Base-by-base conservation (phyloP, 2,113 vertebrate genomes). In the Psilopogon haemacephalus region DNA sequence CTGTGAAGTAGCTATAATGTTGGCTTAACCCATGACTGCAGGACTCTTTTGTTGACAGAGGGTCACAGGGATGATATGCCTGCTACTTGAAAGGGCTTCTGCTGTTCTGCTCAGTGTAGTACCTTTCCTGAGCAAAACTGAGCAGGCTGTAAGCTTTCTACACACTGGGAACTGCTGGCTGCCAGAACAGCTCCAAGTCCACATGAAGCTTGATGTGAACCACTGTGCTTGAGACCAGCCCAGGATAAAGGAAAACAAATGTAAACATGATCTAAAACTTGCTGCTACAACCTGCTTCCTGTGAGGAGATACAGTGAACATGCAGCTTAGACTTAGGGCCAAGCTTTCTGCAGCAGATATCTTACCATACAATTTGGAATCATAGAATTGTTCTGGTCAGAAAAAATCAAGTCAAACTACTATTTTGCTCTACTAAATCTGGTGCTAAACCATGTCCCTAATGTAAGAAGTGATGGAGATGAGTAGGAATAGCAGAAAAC, bases 1-100 rank as follows among this genome's bases (percentile, higher is more conserved):
- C 46, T 20, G 33, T 50, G 26, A 76, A 74, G 59, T 77, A 93
- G 81, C 42, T 67, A 30, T 48, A 82, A 60, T 80, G 30, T 89
- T 90, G 93, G 74, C 71, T 92, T 95, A 96, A 92, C 70, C 72
- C 44, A 33, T 50, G 86, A 59, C 84, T 94, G 88, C 54, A 84
- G 90, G 70, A 90, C 84, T 84, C 44, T 8, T 88, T 76, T 88
- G 50, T 81, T 95, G 94, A 91, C 88, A 92, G 90, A 90, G 93
- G 94, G 92, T 92, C 84, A 89, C 32, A 1, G 5, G 80, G 60
- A 75, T 84, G 26, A 64, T 32, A 30, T 3, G 59, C 21, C 24
- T 72, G 14, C 33, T 93, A 58, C 48, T 58, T 93, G 84, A 28
- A 67, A 74, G 77, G 12, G 20, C 32, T 87, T 83, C 55, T 91